Conservation (phyloP, 2,113 vertebrate species). For the Haplochromis vanheusdeni region DNA sequence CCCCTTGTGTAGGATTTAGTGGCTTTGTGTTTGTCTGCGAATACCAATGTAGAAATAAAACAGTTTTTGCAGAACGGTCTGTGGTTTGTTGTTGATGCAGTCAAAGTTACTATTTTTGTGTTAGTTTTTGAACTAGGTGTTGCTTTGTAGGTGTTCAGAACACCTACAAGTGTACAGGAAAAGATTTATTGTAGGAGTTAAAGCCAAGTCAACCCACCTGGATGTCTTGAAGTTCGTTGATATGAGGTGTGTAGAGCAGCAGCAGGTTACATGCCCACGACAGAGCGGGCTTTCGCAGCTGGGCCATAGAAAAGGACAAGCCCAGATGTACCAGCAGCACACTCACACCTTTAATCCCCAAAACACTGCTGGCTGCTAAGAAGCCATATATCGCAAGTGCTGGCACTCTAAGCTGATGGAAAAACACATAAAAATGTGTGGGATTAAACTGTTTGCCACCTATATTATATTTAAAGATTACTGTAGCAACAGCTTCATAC, state of each 20-base stretch:
- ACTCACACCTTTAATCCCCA: conserved; percentile 79
- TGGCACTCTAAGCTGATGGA: conserved; percentile 75
- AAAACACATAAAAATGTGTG: not conserved
- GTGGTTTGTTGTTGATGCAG: not conserved
- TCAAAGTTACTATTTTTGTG: not conserved
- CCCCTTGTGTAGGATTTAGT: not conserved
- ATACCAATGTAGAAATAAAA: not conserved
- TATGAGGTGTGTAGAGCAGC: conserved; percentile 79
- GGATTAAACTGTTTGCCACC: not conserved
- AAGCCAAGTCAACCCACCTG: conserved; percentile 70
- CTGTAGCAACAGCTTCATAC: conserved; percentile 56
- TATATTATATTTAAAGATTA: not conserved
- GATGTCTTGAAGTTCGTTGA: conserved; percentile 78
- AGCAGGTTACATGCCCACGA: conserved; percentile 82
- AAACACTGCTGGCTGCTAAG: conserved; percentile 76
- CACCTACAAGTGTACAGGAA: not conserved
- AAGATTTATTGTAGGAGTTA: not conserved
- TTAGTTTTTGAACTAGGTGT: not conserved
- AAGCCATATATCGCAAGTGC: conserved; percentile 80
- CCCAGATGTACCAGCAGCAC: conserved; percentile 77
- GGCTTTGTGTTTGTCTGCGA: not conserved
- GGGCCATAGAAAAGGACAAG: conserved; percentile 82
- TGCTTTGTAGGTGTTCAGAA: not conserved
- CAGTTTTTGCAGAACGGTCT: not conserved
- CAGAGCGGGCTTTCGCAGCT: conserved; percentile 71